These are phyloP conservation scores for crab-eating macaque (Macaca fascicularis) DNA, from an alignment of 2,113 vertebrate species.

Conservation along the genomic window T2T-MFA8v1.1 NC_088379.1:139503501-139504000, in stretches of 20 bases:
- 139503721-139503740: neutral
- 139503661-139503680: neutral
- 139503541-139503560: slow-evolving; percentile 46
- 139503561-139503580: slow-evolving; percentile 39
- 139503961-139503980: neutral
- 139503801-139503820: neutral
- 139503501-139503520: neutral
- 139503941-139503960: neutral
- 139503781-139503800: neutral
- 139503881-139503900: neutral
- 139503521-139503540: slow-evolving; percentile 60
- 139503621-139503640: neutral
- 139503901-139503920: neutral
- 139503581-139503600: slow-evolving; percentile 25
- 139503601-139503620: slow-evolving; percentile 3
- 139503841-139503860: neutral
- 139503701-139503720: neutral
- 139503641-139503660: neutral
- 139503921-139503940: neutral
- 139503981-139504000: neutral
- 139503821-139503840: neutral
- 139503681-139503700: neutral
- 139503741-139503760: neutral
- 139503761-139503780: neutral
- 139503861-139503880: neutral